Base-by-base conservation (phyloP, 2,888 invertebrate genomes). In the Drosophila cracens region DNA sequence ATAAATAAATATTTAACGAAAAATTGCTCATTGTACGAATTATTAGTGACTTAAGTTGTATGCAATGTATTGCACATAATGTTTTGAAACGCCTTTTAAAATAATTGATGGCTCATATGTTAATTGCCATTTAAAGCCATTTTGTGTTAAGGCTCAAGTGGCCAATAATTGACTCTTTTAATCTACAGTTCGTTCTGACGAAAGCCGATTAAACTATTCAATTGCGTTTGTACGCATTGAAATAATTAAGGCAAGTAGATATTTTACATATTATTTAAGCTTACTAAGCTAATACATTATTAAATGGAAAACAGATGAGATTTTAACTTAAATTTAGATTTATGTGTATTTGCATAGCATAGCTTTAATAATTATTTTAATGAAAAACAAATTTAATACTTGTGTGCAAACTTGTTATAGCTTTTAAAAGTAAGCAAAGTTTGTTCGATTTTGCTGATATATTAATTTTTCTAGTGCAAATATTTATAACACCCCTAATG, bases 401-500 rank as follows among this genome's bases (percentile, higher is more conserved):
- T 46, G 21, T 4, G 21, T 7, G 43, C 43, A 21, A 21, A 46
- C 7, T 46, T 21, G 21, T 21, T 7, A 0, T 21, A 11, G 21
- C 11, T 11, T 10, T 43, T 11, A 11, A 21, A 43, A 11, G 21
- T 5, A 43, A 5, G 2, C n/a, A 27, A n/a, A 56, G 13, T 38
- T 51, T n/a, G 29, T 2, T 21, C 13, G 13, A 38, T 56, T 27
- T 46, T n/a, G 7, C 2, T 36, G 8, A 36, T 13, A 5, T 38
- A 11, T 27, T 36, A 11, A 7, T 54, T 38, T 27, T n/a, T 6
- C 2, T 43, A 21, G 52, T 27, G 21, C 46, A 46, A 25, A 25
- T 57, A 54, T 31, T 54, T 48, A 36, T 67, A 72, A 53, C 74
- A 70, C 68, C 83, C 83, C 67, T 77, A 77, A 85, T 81, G 51